Evolutionary conservation across 2,113 vertebrate species (phyloP).

Genomic region (Salvator merianae): DNA sequence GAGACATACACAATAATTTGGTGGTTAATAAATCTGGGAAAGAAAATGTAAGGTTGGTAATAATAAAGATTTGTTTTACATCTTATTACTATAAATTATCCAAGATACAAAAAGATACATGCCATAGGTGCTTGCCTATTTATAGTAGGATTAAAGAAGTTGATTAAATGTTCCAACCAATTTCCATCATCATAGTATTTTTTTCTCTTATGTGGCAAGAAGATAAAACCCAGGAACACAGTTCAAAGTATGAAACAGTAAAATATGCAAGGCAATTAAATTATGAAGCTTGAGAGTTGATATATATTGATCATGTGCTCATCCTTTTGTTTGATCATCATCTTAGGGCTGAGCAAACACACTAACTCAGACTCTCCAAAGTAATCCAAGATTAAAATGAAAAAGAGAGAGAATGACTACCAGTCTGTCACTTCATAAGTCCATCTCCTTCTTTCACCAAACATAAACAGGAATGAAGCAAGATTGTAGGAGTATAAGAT

Average conservation of each 20-base stretch:
- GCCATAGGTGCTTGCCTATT: slow-evolving; percentile 37
- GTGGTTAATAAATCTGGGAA: background rate
- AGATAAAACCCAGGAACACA: slow-evolving; percentile 16
- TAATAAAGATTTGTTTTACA: slow-evolving; percentile 25
- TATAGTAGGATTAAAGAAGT: slow-evolving; percentile 60
- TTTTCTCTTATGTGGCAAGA: slow-evolving; percentile 35
- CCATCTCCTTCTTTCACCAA: slow-evolving; percentile 48
- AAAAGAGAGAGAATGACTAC: slow-evolving; percentile 38
- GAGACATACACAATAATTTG: background rate
- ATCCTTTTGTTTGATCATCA: slow-evolving; percentile 9
- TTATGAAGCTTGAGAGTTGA: slow-evolving; percentile 29
- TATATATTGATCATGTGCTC: slow-evolving; percentile 3
- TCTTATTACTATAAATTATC: slow-evolving; percentile 38
- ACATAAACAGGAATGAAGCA: slow-evolving; percentile 46
- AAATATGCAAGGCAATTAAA: slow-evolving; percentile 46
- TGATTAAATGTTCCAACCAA: slow-evolving; percentile 64
- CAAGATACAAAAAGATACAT: background rate
- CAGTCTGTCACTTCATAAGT: background rate
- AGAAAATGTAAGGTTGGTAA: background rate
- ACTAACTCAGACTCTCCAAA: slow-evolving; percentile 30
- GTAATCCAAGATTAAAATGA: slow-evolving; percentile 44
- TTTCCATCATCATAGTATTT: slow-evolving; percentile 46
- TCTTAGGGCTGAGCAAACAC: slow-evolving; percentile 33
- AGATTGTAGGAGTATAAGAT: slow-evolving; percentile 26
- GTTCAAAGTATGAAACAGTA: slow-evolving; percentile 19